Evolutionary conservation across 2,797 vertebrate species (phyloP).

Genomic region (Melanotaenia nigrans): DNA sequence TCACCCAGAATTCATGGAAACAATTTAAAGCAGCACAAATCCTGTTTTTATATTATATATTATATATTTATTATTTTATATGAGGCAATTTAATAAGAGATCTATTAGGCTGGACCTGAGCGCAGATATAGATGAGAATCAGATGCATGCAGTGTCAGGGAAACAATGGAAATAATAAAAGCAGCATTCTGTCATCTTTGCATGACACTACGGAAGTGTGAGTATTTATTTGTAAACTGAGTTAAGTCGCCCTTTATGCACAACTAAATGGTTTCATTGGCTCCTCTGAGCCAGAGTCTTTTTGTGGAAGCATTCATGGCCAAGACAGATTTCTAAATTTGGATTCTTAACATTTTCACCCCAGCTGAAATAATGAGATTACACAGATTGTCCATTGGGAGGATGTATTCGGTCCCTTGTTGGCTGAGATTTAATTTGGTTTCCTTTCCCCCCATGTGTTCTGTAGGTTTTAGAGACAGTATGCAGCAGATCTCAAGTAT

Average conservation of each 20-base stretch:
- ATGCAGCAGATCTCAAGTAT: conserved; percentile 27
- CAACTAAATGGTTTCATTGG: conserved; percentile 13
- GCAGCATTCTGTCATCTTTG: neutral
- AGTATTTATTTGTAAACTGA: neutral
- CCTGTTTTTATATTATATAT: no score
- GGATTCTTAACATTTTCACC: conserved; percentile 45
- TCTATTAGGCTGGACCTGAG: no score
- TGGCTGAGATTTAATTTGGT: conserved; percentile 33
- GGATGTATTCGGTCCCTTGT: conserved; percentile 28
- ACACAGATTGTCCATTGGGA: conserved; percentile 42
- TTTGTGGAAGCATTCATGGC: conserved; percentile 16
- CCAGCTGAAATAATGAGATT: conserved; percentile 53
- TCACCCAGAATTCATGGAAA: no score
- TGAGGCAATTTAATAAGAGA: no score
- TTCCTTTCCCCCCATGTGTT: conserved; percentile 17
- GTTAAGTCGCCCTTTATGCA: conserved; percentile 12
- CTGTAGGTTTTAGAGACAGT: conserved; percentile 21
- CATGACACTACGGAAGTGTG: neutral
- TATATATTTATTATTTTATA: no score
- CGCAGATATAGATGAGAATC: no score
- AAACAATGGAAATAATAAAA: neutral
- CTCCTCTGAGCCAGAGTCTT: neutral
- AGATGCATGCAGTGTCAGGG: neutral
- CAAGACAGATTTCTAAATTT: conserved; percentile 35
- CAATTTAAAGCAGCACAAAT: no score